A percentile compares a stretch with the other conserved stretches of the same genome.
phyloP scores from a whole-genome alignment of 1,140 invertebrate genomes.

The Octopus bimaculoides region DNA sequence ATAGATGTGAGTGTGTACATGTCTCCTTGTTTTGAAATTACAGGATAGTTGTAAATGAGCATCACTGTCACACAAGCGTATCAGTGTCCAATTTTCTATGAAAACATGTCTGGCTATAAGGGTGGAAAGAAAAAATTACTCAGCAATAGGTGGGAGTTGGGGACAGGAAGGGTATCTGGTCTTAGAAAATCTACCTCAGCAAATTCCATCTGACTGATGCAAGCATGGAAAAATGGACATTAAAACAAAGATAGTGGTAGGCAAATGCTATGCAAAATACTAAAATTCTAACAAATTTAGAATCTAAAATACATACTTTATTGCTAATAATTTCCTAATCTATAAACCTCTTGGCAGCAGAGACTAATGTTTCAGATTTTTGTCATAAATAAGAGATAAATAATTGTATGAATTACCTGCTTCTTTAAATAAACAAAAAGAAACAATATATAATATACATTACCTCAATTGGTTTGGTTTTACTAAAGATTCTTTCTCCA shows the following conservation, averaged over 20 bases:
- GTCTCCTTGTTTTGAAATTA: no score
- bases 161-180: no score
- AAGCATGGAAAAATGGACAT: no score
- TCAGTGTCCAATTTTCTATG: no score
- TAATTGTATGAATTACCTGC: background rate
- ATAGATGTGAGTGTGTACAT: no score
- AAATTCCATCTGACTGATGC: no score
- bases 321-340: background rate
- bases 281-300: background rate
- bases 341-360: background rate
- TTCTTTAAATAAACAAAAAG: background rate
- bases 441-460: background rate
- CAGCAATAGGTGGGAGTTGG: no score
- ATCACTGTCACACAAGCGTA: no score
- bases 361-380: background rate
- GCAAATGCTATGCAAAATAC: background rate
- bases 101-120: no score
- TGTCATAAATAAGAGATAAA: background rate
- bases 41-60: no score
- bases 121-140: no score
- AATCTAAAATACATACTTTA: background rate
- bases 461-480: conserved; percentile 51
- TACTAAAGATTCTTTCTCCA: conserved; percentile 42
- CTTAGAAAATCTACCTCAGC: no score
- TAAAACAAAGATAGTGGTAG: background rate